phyloP scores from a whole-genome alignment of 2,888 invertebrate species.

The Thereva unica region DNA sequence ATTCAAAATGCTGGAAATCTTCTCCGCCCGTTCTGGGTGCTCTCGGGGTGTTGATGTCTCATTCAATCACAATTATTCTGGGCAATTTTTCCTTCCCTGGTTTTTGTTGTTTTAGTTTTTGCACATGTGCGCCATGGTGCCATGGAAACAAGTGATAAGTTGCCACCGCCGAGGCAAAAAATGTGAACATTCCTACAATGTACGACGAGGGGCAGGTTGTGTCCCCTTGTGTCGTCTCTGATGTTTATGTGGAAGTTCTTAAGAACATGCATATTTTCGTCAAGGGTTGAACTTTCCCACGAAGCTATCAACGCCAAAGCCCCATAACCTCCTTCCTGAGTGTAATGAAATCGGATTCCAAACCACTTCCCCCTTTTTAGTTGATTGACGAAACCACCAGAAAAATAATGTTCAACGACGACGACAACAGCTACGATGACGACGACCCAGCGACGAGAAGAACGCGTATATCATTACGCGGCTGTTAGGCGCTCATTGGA shows the following conservation, averaged over 20 bases:
- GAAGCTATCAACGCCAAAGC: conserved; percentile 27
- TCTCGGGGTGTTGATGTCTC: no score
- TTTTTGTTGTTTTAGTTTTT: no score
- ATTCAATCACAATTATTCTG: no score
- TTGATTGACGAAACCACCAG: conserved; percentile 32
- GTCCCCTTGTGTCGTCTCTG: neutral
- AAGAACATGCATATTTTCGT: neutral
- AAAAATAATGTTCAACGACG: conserved; percentile 10
- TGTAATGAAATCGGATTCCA: conserved; percentile 34
- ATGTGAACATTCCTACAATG: neutral
- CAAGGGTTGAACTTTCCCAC: conserved; percentile 34
- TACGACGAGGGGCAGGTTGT: neutral
- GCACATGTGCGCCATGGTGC: no score
- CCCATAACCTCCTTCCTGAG: conserved; percentile 33
- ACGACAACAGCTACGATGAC: neutral
- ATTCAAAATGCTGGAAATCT: neutral
- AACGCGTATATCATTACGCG: conserved; percentile 30
- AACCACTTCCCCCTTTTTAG: conserved; percentile 35
- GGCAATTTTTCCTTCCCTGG: no score
- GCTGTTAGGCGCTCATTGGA: conserved; percentile 33
- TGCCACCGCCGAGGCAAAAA: no score
- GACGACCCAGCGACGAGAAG: no score
- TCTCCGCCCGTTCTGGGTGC: no score
- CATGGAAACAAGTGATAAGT: no score
- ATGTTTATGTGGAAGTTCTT: neutral